Conservation (phyloP, 2,888 invertebrate species). For the Tanytarsus gracilentus region DNA sequence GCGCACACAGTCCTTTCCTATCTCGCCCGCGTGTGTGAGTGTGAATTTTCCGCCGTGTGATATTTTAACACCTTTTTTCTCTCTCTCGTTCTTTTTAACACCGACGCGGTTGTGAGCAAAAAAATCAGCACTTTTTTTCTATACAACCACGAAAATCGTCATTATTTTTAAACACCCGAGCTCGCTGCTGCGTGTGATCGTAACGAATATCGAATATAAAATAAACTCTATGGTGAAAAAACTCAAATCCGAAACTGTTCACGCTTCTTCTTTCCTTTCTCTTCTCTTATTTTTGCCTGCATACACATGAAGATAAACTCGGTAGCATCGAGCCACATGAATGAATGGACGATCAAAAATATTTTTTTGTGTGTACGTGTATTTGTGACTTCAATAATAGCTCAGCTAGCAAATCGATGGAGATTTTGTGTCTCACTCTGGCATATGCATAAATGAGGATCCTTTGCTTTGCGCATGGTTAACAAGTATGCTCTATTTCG, state of each 20-base stretch:
- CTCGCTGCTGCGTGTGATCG: conserved; percentile 23
- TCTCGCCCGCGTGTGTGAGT: not conserved
- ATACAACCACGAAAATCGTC: conserved; percentile 15
- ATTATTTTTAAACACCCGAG: too few relatives aligned
- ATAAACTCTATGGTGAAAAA: conserved; percentile 17
- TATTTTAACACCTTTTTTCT: conserved; percentile 28
- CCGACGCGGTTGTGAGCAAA: conserved; percentile 13
- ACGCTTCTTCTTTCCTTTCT: conserved; percentile 11
- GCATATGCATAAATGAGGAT: too few relatives aligned
- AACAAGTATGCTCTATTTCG: not conserved
- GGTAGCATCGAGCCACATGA: not conserved
- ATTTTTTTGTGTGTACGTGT: too few relatives aligned
- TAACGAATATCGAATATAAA: conserved; percentile 26
- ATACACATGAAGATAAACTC: not conserved
- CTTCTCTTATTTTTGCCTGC: conserved; percentile 5
- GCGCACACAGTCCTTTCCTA: not conserved
- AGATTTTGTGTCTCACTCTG: too few relatives aligned
- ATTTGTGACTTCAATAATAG: too few relatives aligned
- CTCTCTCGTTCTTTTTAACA: conserved; percentile 4
- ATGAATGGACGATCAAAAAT: too few relatives aligned
- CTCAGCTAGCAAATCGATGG: too few relatives aligned
- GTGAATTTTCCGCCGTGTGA: not conserved
- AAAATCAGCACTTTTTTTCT: not conserved
- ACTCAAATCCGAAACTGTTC: not conserved
- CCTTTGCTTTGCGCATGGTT: conserved; percentile 6